Evolutionary conservation across 2,113 vertebrate genomes (phyloP), one percentile per base, ranked within the genome.

Genomic region (Pica pica): DNA sequence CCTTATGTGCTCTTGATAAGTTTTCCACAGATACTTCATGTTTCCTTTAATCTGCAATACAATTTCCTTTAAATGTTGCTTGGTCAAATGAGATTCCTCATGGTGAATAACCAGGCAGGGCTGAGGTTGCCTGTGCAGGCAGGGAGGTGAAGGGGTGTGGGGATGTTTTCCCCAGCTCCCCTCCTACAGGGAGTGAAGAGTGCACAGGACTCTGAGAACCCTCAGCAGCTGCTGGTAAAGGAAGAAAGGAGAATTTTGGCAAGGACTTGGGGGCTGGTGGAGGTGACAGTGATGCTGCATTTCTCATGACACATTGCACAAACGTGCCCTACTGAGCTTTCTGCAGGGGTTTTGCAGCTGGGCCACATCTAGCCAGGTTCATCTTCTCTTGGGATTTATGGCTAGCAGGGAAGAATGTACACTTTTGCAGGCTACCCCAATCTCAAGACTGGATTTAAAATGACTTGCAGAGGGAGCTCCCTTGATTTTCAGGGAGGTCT

Each of bases 41-140:
- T 82, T 91, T 79, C 33, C 49, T 96, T 83, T 70, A 83, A 79
- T 56, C 60, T 87, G 55, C n/a, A n/a, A 87, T 93, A 78, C 65
- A 55, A 31, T 83, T 90, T 93, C 57, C 57, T 82, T 17, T 75
- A 81, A 87, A 83, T 83, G 73, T 81, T 31, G 19, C 49, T 90
- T 44, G 60, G 80, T 87, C 79, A 63, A 46, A 39, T 10, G 37
- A 94, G 53, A 75, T 86, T 91, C 30, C 26, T 64, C 31, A 8
- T 9, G 0, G 0, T 3, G 8, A 78, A 57, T 17, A 59, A 26
- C 10, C 2, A 1, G 26, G 5, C 37, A 63, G 44, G 49, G 16
- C 44, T 41, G 39, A 0, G 2, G 31, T 4, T 46, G 52, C 31
- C 31, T 46, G 22, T 1, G 1, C 19, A 35, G 46, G 23, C 5